Base-by-base conservation (phyloP, 2,888 invertebrate species). In the Scaptomyza polygonia region DNA sequence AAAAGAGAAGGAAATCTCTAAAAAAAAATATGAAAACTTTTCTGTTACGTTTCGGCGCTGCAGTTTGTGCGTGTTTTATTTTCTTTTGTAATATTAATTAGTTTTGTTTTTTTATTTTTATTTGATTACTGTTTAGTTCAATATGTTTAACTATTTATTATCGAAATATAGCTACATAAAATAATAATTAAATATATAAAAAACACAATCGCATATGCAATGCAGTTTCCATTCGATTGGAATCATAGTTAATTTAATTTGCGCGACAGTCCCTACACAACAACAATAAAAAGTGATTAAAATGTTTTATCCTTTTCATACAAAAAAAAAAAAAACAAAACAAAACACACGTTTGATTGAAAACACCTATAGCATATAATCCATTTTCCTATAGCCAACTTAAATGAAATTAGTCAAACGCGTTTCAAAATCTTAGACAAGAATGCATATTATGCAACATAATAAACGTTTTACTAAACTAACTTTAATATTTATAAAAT, bases 141-240 rank as follows among this genome's bases (percentile, higher is more conserved):
- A 86, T 82, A 86, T 78, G 83, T 82, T 82, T 82, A 82, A 80
- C 69, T 82, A 82, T 82, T 82, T 86, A 86, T 86, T 82, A 82
- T 78, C 67, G 66, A 78, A 83, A 80, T 78, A 76, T 86, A 82
- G 78, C 69, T 82, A 85, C 80, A 83, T 80, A 84, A 56, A 67
- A 68, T 53, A 70, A 72, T 63, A 72, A 44, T 52, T 59, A 71
- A 57, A 66, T 76, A 65, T 76, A 65, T 67, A 65, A 74, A 61
- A 69, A 70, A 73, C 43, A 61, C 45, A 69, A 63, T 39, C 44
- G 52, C 34, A 36, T 66, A 67, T 59, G 58, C 40, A 55, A 55
- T 44, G 32, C 70, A 66, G 47, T 30, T 55, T 63, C 67, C 62
- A 67, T 77, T 63, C 21, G 40, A 55, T 67, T 54, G 67, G 57